Conservation (phyloP, 2,888 invertebrate genomes). For the Drosophila rubida region DNA sequence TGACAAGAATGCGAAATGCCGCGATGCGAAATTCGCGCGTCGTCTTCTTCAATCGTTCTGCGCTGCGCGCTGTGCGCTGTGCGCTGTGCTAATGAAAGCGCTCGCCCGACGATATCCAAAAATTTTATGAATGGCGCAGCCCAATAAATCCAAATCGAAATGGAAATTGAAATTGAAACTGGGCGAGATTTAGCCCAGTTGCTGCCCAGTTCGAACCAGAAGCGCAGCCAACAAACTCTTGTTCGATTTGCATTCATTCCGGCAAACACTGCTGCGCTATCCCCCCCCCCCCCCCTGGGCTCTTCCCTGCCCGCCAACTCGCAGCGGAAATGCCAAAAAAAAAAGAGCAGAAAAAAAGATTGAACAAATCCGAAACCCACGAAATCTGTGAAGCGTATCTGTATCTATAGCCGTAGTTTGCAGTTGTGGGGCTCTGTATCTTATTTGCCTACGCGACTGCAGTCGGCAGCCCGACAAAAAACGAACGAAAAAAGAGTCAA, state of each 20-base stretch:
- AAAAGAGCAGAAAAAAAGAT: slow-evolving; percentile 3
- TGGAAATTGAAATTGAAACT: no score
- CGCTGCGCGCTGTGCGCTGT: slow-evolving; percentile 12
- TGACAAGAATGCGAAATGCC: slow-evolving; percentile 71
- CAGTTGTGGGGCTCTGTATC: slow-evolving; percentile 57
- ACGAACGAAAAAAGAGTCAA: slow-evolving; percentile 49
- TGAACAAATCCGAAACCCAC: slow-evolving; percentile 49
- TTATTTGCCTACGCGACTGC: slow-evolving; percentile 69
- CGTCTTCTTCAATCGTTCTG: no score
- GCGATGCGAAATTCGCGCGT: slow-evolving; percentile 18
- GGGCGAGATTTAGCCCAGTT: slow-evolving; percentile 20
- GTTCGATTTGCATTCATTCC: slow-evolving; percentile 46
- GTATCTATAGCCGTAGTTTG: slow-evolving; percentile 25
- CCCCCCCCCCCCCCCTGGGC: neutral
- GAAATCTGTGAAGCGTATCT: slow-evolving; percentile 63
- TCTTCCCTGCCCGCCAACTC: neutral
- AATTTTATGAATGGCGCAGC: slow-evolving; percentile 13
- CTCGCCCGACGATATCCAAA: no score
- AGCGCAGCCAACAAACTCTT: slow-evolving; percentile 45
- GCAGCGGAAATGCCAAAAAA: slow-evolving; percentile 63
- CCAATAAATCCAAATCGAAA: no score
- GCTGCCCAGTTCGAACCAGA: slow-evolving; percentile 35
- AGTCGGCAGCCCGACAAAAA: slow-evolving; percentile 28
- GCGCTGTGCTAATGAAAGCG: slow-evolving; percentile 52
- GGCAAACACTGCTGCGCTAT: slow-evolving; percentile 8